phyloP scores from a whole-genome alignment of 2,797 vertebrate species.

The Eurystomus glaucurus region DNA sequence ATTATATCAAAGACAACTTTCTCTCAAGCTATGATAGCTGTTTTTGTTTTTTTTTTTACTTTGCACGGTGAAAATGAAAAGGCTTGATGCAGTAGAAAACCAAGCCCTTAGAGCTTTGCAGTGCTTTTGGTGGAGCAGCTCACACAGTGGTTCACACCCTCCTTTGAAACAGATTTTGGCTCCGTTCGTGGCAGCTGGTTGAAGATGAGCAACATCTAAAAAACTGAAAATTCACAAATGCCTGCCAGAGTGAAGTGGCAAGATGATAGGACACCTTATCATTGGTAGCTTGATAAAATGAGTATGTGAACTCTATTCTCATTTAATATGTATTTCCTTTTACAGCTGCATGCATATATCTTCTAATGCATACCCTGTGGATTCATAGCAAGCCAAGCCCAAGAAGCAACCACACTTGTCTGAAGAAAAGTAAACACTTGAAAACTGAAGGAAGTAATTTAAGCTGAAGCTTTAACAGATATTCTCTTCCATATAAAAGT shows the following conservation, averaged over 20 bases:
- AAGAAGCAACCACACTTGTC: background rate
- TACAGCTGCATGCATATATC: background rate
- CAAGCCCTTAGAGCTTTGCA: background rate
- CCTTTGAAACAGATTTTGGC: constrained; percentile 46
- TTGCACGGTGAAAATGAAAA: background rate
- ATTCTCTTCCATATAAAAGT: background rate
- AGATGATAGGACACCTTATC: background rate
- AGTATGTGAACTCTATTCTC: background rate
- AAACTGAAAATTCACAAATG: constrained; percentile 31
- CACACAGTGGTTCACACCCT: constrained; percentile 29
- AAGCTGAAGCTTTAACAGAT: background rate
- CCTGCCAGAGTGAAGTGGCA: background rate
- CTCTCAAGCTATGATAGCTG: background rate
- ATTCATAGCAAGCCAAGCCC: background rate
- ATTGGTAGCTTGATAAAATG: background rate
- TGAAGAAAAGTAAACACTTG: background rate
- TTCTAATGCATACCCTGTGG: background rate
- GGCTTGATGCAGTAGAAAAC: background rate
- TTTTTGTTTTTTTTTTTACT: background rate
- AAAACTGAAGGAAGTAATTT: background rate
- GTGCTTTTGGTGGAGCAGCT: constrained; percentile 7
- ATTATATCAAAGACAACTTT: background rate
- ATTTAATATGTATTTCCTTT: constrained; percentile 12
- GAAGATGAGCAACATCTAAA: constrained; percentile 14
- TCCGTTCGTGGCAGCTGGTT: constrained; percentile 33